Evolutionary conservation across 2,888 invertebrate species (phyloP), one percentile per base, ranked within the genome.

Genomic region (Cremastinae sp.): DNA sequence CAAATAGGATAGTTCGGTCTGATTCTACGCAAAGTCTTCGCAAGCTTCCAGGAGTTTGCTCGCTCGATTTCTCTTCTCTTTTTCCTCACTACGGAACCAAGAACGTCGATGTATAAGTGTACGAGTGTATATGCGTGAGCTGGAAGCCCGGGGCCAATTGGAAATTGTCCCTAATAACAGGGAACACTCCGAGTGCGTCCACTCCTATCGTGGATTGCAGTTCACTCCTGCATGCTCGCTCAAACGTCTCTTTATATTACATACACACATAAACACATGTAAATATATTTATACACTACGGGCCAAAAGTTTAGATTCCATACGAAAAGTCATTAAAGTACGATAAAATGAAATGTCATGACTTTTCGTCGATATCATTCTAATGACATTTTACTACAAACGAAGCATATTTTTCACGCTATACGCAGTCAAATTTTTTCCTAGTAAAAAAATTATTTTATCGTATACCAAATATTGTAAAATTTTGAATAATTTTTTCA

Each of bases 91-190:
- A 58, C 39, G 58, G 62, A 51, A 49, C 45, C 61, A 51, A 28
- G 22, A 68, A 70, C 72, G 65, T 58, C 69, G 72, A 74, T 64
- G 59, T 76, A 81, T 74, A 51, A 74, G 76, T 76, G 76, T 72
- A 75, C 65, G 70, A 72, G 64, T 58, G 47, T 78, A 75, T 59
- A 47, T 68, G 53, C 78, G 71, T 41, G 81, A 83, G 80, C 80
- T 83, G 80, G 81, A 75, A 80, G 85, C 88, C 88, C 82, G 78
- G 79, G 88, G 89, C 87, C 84, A 83, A 87, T 86, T 88, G 88
- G 88, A 89, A 89, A 89, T 89, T 89, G 89, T 89, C 89, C 88
- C 86, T 89, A 89, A 89, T 89, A 89, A 89, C 88, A 89, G 89
- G 88, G 88, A 88, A 87, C 82, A 79, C 80, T 78, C 78, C 80